These are phyloP conservation scores for Calvadosia cruxmelitensis DNA, from an alignment of 30 jellyfish, hydroid and myxozoan genomes.

Conservation along the genomic window DNA sequence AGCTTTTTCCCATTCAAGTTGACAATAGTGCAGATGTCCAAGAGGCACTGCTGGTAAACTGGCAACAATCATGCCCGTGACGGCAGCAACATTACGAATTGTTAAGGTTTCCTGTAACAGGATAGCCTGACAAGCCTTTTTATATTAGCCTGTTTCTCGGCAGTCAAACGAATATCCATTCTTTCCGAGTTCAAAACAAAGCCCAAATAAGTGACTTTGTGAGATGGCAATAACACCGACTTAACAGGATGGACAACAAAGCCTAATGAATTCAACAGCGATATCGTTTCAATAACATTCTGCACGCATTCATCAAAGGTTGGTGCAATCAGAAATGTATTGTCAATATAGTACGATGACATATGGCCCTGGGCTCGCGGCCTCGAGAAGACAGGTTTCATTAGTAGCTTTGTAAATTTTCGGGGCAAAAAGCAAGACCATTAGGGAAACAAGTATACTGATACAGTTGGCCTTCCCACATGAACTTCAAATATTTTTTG, in stretches of 20 bases:
- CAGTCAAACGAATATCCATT: constrained; percentile 6
- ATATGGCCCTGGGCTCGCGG: neutral
- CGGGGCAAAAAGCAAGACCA: constrained; percentile 32
- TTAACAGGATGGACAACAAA: constrained; percentile 15
- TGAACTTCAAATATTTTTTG: constrained; percentile 6
- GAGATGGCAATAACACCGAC: constrained; percentile 5
- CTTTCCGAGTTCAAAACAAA: constrained; percentile 17
- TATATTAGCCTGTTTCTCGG: constrained; percentile 9
- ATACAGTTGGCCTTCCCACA: constrained; percentile 4
- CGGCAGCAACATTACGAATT: constrained; percentile 8
- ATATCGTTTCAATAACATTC: neutral
- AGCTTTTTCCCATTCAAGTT: constrained; percentile 13
- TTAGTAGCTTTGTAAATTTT: constrained; percentile 23
- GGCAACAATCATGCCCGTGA: constrained; percentile 10
- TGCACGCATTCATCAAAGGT: neutral
- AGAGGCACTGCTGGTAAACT: constrained; percentile 24
- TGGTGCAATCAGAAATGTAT: neutral
- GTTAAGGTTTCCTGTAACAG: neutral
- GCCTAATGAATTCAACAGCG: constrained; percentile 21
- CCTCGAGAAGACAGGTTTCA: constrained; percentile 23
- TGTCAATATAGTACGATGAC: constrained; percentile 19
- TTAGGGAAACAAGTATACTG: constrained; percentile 13
- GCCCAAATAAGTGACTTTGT: constrained; percentile 11
- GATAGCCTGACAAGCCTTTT: neutral
- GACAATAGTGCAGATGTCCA: constrained; percentile 37